These are phyloP conservation scores for Nebria ingens DNA, from an alignment of 1,140 invertebrate species.

Conservation along the genomic window DNA sequence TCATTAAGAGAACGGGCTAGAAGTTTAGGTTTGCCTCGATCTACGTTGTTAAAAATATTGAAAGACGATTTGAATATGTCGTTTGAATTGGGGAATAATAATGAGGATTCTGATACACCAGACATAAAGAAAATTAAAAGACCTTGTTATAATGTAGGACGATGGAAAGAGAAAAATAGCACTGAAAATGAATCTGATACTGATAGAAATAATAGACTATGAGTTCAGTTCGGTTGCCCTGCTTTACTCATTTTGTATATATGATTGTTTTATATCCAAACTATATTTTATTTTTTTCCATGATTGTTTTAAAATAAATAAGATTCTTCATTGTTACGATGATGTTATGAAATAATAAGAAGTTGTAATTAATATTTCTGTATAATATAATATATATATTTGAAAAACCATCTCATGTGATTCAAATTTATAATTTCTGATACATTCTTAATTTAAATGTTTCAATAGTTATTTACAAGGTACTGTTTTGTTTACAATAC, in stretches of 20 bases:
- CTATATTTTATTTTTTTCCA: too few relatives aligned
- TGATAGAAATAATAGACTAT: too few relatives aligned
- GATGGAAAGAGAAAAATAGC: slow-evolving; percentile 19
- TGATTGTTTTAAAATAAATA: too few relatives aligned
- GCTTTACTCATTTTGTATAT: too few relatives aligned
- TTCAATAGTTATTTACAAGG: slow-evolving; percentile 8
- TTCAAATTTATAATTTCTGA: slow-evolving; percentile 8
- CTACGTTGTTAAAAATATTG: slow-evolving; percentile 22
- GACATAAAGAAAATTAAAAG: slow-evolving; percentile 18
- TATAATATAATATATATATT: slow-evolving; percentile 8
- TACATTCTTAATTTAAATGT: slow-evolving; percentile 2
- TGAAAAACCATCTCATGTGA: slow-evolving; percentile 7
- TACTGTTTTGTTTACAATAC: slow-evolving; percentile 9
- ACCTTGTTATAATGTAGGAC: slow-evolving; percentile 18
- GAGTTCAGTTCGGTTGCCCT: too few relatives aligned
- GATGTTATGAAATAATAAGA: neutral
- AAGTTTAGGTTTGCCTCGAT: slow-evolving; percentile 20
- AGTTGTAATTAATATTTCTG: neutral
- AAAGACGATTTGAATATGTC: slow-evolving; percentile 25
- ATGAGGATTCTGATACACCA: slow-evolving; percentile 14
- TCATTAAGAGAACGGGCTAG: slow-evolving; percentile 21
- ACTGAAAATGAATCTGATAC: too few relatives aligned
- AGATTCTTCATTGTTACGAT: neutral
- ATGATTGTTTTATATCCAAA: too few relatives aligned
- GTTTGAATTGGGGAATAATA: slow-evolving; percentile 16